phyloP scores from a whole-genome alignment of 2,888 invertebrate species.

The Nymphalis urticae region DNA sequence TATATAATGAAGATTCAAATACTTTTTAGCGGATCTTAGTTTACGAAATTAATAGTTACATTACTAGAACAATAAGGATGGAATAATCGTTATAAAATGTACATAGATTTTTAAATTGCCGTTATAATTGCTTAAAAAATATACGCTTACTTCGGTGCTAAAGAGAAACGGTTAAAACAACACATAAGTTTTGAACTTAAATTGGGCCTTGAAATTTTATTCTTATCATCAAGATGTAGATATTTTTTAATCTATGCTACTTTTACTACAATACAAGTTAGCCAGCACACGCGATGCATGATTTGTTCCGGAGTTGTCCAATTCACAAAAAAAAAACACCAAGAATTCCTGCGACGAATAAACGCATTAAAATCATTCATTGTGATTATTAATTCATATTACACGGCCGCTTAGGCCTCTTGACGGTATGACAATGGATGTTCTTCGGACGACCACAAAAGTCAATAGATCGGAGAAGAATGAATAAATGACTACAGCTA shows the following conservation, averaged over 20 bases:
- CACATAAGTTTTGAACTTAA: no score
- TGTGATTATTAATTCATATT: constrained; percentile 82
- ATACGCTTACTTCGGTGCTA: no score
- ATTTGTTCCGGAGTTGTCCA: constrained; percentile 70
- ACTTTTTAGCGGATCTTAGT: no score
- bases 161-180: no score
- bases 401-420: constrained; percentile 77
- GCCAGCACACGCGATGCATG: constrained; percentile 68
- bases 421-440: constrained; percentile 73
- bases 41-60: no score
- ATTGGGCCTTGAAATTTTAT: no score
- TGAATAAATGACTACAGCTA: constrained; percentile 75
- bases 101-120: no score
- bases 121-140: no score
- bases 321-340: constrained; percentile 53
- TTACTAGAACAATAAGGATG: no score
- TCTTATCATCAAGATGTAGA: no score
- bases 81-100: no score
- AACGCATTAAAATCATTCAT: constrained; percentile 74
- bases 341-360: constrained; percentile 72
- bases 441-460: constrained; percentile 70
- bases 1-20: no score
- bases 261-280: constrained; percentile 48
- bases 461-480: constrained; percentile 74
- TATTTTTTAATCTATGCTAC: constrained; percentile 24